A percentile compares a stretch with the other conserved stretches of the same genome.
phyloP scores from a whole-genome alignment of 2,113 vertebrate species.

The Notarius lentiginosus region DNA sequence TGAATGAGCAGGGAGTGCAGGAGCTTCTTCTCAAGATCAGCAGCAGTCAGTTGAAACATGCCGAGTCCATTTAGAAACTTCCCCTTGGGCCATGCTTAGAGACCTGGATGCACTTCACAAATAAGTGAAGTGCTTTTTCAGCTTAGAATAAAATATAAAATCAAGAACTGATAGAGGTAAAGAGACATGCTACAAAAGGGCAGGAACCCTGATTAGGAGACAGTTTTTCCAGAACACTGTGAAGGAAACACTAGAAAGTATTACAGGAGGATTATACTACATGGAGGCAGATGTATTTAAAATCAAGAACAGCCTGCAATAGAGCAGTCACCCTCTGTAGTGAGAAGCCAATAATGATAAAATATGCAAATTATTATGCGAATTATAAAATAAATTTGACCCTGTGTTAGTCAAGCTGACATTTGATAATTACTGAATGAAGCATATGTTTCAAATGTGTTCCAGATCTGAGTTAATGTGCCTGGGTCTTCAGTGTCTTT shows the following conservation, averaged over 20 bases:
- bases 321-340: neutral
- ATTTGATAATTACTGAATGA: neutral
- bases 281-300: neutral
- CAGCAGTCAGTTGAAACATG: constrained; percentile 49
- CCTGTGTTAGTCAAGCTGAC: neutral
- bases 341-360: neutral
- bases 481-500: neutral
- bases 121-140: neutral
- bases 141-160: neutral
- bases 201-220: neutral
- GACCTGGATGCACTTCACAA: neutral
- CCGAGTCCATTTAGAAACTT: constrained; percentile 12
- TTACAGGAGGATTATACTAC: neutral
- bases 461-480: neutral
- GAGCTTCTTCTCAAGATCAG: constrained; percentile 43
- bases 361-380: neutral
- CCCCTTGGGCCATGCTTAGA: neutral
- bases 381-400: too few relatives aligned
- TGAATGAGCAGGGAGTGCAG: constrained; percentile 33
- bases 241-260: neutral
- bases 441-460: neutral
- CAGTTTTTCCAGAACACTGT: neutral
- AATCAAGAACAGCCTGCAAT: neutral
- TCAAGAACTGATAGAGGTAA: neutral
- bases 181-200: neutral